Conservation (phyloP, 1,140 invertebrate genomes). For the Zaprionus nigranus region DNA sequence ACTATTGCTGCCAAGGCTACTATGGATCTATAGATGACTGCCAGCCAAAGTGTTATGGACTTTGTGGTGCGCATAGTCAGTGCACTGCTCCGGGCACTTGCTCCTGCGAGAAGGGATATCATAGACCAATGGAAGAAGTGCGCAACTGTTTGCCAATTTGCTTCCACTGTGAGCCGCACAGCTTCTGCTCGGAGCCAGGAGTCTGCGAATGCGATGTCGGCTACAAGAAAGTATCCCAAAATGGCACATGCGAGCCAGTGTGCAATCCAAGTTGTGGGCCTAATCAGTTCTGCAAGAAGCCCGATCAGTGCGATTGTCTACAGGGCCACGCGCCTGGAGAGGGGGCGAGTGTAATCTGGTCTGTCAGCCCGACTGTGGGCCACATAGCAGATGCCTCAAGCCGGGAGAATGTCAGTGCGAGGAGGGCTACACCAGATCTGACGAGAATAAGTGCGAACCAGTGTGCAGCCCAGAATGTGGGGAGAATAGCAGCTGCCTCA, state of each 20-base stretch:
- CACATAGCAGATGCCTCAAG: constrained; percentile 46
- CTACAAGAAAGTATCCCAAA: not conserved
- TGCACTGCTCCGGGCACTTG: constrained; percentile 36
- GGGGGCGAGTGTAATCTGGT: constrained; percentile 50
- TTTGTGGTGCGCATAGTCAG: constrained; percentile 30
- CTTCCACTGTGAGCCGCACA: constrained; percentile 40
- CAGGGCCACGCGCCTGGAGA: constrained; percentile 85
- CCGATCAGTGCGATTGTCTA: constrained; percentile 86
- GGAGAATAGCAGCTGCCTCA: constrained; percentile 50
- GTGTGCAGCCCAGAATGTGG: constrained; percentile 76
- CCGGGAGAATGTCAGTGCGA: constrained; percentile 71
- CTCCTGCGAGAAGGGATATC: constrained; percentile 42
- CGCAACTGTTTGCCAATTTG: constrained; percentile 34
- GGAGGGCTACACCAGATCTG: constrained; percentile 66
- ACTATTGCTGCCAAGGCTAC: constrained; percentile 42
- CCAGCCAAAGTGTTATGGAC: constrained; percentile 72
- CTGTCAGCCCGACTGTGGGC: constrained; percentile 46
- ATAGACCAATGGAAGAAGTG: constrained; percentile 37
- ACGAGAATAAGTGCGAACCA: constrained; percentile 81
- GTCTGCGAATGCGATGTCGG: constrained; percentile 73
- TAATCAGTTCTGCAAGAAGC: constrained; percentile 86
- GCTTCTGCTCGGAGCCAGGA: constrained; percentile 59
- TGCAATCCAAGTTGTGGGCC: constrained; percentile 81
- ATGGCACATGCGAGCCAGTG: constrained; percentile 85
- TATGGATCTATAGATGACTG: constrained; percentile 79